These are phyloP conservation scores for Micromesistius poutassou DNA, from an alignment of 2,797 vertebrate species.

Conservation along the genomic window DNA sequence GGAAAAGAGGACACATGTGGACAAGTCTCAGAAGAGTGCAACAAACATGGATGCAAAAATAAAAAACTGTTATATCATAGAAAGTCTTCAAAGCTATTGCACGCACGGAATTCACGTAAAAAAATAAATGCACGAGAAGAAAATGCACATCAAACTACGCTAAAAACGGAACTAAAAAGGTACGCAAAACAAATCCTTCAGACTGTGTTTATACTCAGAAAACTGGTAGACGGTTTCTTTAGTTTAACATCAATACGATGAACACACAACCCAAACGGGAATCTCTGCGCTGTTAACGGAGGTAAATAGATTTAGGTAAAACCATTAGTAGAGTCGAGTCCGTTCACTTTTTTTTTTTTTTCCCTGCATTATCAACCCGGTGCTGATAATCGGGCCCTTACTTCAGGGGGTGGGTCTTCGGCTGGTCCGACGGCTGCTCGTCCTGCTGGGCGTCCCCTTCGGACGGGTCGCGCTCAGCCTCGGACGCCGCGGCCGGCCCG, in stretches of 20 bases:
- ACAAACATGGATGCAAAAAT: slow-evolving; percentile 12
- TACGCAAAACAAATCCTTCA: not conserved
- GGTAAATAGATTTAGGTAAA: not conserved
- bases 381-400: slow-evolving; percentile 75
- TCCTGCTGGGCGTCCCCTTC: slow-evolving; percentile 63
- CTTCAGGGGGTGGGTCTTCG: slow-evolving; percentile 94
- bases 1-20: slow-evolving; percentile 27
- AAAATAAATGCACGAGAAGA: not conserved
- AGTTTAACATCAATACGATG: not conserved
- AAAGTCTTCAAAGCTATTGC: not conserved
- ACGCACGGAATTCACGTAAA: not conserved
- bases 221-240: not conserved
- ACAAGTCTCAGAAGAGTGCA: slow-evolving; percentile 35
- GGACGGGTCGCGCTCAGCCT: slow-evolving; percentile 41
- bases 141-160: too few species aligned
- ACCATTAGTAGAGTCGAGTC: slow-evolving; percentile 13
- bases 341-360: slow-evolving; percentile 10
- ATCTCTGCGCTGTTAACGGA: not conserved
- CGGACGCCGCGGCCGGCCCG: slow-evolving; percentile 35
- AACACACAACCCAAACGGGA: not conserved
- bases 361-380: slow-evolving; percentile 22
- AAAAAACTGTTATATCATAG: not conserved
- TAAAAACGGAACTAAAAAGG: too few species aligned
- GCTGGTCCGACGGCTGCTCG: slow-evolving; percentile 75
- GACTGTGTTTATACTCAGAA: not conserved